phyloP scores from a whole-genome alignment of 2,888 invertebrate species.

The Polia nebulosa region DNA sequence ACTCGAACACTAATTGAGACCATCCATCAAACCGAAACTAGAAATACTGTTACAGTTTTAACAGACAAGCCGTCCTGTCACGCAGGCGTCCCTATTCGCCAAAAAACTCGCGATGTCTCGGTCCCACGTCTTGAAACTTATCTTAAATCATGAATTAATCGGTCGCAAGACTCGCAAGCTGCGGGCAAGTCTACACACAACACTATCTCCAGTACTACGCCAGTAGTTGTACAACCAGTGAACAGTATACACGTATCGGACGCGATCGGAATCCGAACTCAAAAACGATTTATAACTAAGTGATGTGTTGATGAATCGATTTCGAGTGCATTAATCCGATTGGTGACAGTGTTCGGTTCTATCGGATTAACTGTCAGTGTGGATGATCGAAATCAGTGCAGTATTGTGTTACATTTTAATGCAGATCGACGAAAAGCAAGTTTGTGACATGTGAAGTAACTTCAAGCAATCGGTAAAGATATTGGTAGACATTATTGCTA shows the following conservation, averaged over 20 bases:
- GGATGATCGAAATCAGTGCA: slow-evolving; percentile 62
- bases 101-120: slow-evolving; percentile 72
- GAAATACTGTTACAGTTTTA: slow-evolving; percentile 61
- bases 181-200: slow-evolving; percentile 71
- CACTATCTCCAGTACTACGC: slow-evolving; percentile 71
- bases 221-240: slow-evolving; percentile 84
- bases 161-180: slow-evolving; percentile 72
- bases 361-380: slow-evolving; percentile 66
- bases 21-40: slow-evolving; percentile 53
- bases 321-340: slow-evolving; percentile 70
- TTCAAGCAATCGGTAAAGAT: slow-evolving; percentile 47
- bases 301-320: slow-evolving; percentile 71
- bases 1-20: slow-evolving; percentile 54
- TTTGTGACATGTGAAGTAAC: slow-evolving; percentile 64
- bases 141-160: slow-evolving; percentile 84
- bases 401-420: slow-evolving; percentile 67
- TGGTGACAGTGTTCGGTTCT: slow-evolving; percentile 69
- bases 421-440: slow-evolving; percentile 60
- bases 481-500: slow-evolving; percentile 61
- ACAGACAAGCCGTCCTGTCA: slow-evolving; percentile 59
- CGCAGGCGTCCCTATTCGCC: slow-evolving; percentile 67
- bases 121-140: slow-evolving; percentile 74
- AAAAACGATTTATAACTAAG: slow-evolving; percentile 63
- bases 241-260: slow-evolving; percentile 81
- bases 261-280: slow-evolving; percentile 61